A percentile compares a stretch with the other conserved stretches of the same genome.
Conservation (phyloP, 2,797 vertebrate genomes). For the Perodicticus potto region DNA sequence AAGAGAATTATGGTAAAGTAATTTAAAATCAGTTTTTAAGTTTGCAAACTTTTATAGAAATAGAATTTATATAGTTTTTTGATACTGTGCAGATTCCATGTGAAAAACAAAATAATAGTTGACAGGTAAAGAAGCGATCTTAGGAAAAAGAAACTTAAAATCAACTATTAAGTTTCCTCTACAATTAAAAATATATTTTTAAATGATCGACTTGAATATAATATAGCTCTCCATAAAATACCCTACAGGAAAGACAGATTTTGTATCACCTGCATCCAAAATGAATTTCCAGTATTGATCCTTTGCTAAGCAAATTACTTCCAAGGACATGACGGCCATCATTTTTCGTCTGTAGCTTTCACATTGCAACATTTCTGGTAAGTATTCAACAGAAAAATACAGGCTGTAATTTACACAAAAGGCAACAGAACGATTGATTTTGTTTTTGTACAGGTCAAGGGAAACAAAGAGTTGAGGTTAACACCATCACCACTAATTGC, state of each 20-base stretch:
- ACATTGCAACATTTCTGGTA: slow-evolving; percentile 88
- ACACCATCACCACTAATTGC: not conserved
- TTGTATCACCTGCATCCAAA: slow-evolving; percentile 88
- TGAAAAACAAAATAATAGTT: slow-evolving; percentile 40
- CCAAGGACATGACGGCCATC: slow-evolving; percentile 89
- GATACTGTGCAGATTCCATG: not conserved
- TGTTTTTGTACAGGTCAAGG: not conserved
- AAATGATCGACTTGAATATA: not conserved
- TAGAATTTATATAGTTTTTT: not conserved
- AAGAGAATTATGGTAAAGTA: not conserved
- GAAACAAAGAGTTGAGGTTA: not conserved
- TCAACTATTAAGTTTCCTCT: slow-evolving; percentile 21
- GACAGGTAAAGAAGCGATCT: not conserved
- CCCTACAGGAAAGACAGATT: not conserved
- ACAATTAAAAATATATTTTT: slow-evolving; percentile 41
- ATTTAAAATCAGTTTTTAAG: slow-evolving; percentile 18
- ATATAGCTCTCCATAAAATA: not conserved
- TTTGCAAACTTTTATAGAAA: slow-evolving; percentile 36
- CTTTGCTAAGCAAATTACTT: slow-evolving; percentile 89
- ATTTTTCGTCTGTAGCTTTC: slow-evolving; percentile 82
- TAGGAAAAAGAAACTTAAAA: slow-evolving; percentile 31
- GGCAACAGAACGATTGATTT: not conserved
- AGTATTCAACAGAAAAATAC: slow-evolving; percentile 57
- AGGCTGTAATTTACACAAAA: not conserved
- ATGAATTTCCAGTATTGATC: slow-evolving; percentile 87